Conservation (phyloP, 2,113 vertebrate species). For the Percina caprodes region DNA sequence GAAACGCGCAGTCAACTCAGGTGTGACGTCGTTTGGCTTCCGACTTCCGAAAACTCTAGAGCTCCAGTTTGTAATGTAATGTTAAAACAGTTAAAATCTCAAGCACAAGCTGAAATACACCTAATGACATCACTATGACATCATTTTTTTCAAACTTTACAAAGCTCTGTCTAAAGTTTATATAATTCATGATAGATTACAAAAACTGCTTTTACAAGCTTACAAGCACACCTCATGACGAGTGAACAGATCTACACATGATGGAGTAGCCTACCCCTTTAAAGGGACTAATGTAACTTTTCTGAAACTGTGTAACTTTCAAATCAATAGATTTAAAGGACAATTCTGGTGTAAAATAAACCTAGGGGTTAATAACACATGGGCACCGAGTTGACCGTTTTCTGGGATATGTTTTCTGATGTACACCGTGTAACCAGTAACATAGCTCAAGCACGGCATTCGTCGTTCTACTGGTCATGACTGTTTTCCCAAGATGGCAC, state of each 20-base stretch:
- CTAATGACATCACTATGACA: background rate
- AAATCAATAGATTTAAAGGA: too few species aligned
- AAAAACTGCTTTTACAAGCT: background rate
- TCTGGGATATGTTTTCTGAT: too few species aligned
- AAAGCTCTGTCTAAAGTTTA: background rate
- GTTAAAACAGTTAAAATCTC: background rate
- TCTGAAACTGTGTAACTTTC: too few species aligned
- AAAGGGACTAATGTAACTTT: background rate
- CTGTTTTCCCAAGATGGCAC: too few species aligned
- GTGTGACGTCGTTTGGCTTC: too few species aligned
- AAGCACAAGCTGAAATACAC: background rate
- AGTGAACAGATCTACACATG: background rate
- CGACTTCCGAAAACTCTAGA: background rate
- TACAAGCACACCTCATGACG: background rate
- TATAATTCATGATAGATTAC: background rate
- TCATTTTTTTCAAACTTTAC: background rate
- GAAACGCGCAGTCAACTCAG: too few species aligned
- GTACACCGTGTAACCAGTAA: too few species aligned
- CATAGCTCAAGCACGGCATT: too few species aligned
- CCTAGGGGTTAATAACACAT: too few species aligned
- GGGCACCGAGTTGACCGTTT: too few species aligned
- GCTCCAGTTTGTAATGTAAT: background rate
- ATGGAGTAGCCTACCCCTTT: background rate
- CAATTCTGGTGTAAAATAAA: too few species aligned
- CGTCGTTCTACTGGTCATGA: too few species aligned